A percentile compares a stretch with the other conserved stretches of the same genome.
phyloP scores from a whole-genome alignment of 64 coral and sea anemone species.

The Astreopora myriophthalma region DNA sequence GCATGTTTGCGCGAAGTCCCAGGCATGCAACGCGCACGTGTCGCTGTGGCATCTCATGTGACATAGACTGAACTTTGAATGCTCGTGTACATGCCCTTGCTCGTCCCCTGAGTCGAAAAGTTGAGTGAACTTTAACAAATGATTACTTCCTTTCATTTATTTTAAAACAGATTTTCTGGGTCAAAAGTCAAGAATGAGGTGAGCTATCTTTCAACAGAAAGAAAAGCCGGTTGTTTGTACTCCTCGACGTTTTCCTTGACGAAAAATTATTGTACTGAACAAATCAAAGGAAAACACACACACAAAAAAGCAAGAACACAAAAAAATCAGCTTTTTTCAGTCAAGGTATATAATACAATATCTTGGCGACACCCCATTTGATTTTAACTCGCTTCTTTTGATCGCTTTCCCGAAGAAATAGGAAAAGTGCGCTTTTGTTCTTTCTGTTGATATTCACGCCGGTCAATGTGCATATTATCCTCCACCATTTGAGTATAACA shows the following conservation, averaged over 20 bases:
- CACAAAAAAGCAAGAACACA: too few species aligned
- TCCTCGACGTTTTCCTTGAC: background rate
- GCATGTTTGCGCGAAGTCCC: background rate
- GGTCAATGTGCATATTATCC: too few species aligned
- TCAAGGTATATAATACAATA: too few species aligned
- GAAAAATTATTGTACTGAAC: background rate
- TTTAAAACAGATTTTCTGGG: conserved; percentile 88
- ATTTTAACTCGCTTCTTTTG: too few species aligned
- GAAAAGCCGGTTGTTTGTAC: background rate
- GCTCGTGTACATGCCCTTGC: background rate
- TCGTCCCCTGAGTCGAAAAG: background rate
- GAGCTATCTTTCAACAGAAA: background rate
- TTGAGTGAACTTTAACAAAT: background rate
- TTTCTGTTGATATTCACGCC: too few species aligned
- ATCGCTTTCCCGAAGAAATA: too few species aligned
- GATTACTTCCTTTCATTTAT: too few species aligned
- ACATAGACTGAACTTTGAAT: background rate
- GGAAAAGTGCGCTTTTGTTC: too few species aligned
- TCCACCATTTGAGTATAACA: too few species aligned
- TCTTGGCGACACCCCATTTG: too few species aligned
- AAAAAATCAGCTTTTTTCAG: too few species aligned
- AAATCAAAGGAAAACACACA: too few species aligned
- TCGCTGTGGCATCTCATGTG: background rate
- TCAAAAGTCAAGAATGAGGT: conserved; percentile 94
- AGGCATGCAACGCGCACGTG: background rate